phyloP scores from a whole-genome alignment of 2,888 invertebrate genomes.

The Eristalis tenax region DNA sequence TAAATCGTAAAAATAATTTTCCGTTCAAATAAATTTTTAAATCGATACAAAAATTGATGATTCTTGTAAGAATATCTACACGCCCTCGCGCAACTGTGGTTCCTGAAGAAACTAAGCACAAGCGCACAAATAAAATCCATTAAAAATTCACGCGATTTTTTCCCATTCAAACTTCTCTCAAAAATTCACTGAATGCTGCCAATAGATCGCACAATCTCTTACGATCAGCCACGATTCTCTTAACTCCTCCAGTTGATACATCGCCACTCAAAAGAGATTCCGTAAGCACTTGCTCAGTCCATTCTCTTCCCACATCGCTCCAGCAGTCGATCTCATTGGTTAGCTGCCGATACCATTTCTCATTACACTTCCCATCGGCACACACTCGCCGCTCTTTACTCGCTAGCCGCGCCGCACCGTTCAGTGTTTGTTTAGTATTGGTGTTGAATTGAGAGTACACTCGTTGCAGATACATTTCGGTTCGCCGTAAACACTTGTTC shows the following conservation, averaged over 20 bases:
- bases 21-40: too few relatives aligned
- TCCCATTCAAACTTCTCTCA: neutral
- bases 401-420: neutral
- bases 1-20: too few relatives aligned
- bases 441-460: conserved; percentile 40
- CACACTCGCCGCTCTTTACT: neutral
- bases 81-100: too few relatives aligned
- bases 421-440: conserved; percentile 32
- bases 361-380: neutral
- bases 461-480: conserved; percentile 50
- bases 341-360: neutral
- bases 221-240: neutral
- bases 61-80: too few relatives aligned
- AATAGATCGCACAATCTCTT: neutral
- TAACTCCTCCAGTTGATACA: neutral
- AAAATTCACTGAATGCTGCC: neutral
- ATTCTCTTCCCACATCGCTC: neutral
- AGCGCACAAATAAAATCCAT: too few relatives aligned
- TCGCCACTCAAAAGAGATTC: too few relatives aligned
- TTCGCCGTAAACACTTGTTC: conserved; percentile 60
- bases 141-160: too few relatives aligned
- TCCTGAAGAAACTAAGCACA: neutral
- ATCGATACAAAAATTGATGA: too few relatives aligned
- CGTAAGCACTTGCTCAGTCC: too few relatives aligned
- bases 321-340: neutral